Evolutionary conservation across 1,140 invertebrate species (phyloP), one percentile per base, ranked within the genome.

Genomic region (Camponotus vicinus): DNA sequence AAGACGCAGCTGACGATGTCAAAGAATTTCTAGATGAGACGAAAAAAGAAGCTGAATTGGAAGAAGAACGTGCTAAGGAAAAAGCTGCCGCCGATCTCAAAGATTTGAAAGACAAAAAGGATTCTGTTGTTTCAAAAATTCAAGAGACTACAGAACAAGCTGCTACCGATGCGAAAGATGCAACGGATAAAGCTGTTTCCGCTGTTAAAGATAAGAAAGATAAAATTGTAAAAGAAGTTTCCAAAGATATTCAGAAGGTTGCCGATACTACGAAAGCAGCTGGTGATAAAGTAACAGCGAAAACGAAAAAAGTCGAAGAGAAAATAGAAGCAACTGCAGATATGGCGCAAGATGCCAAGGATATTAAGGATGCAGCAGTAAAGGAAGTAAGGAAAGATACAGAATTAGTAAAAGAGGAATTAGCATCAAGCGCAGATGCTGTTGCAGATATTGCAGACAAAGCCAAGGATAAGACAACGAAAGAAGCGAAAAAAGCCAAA

Each of bases 1-100:
- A 93, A 66, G 92, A 94, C 71, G 64, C 92, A 15, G 86, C 91
- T 15, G 90, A 93, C n/a, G 92, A 92, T 7, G 89, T 91, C 1
- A 91, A 92, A 21, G 55, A 80, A 34, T 80, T 80, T n/a, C 4
- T 69, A 2, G 55, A 86, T 11, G 84, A 87, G 90, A 86, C 63
- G 84, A 92, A 75, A 87, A 45, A 9, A 0, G 84, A 86, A 49
- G 78, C 90, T 27, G 90, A 90, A 82, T 86, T 93, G 55, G 88
- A 92, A 80, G 55, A 91, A 63, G 85, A 70, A 15, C 73, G 32
- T 32, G 21, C 45, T 7, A 67, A 71, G 3, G 77, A 80, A 32
- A 18, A 59, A 34, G 18, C 8, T 15, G 57, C 45, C 0, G 57
- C 59, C 0, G 61, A 52, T 49, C 7, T 32, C 0, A 69, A 86